phyloP scores from a whole-genome alignment of 2,113 vertebrate genomes.

The Tetrax tetrax region DNA sequence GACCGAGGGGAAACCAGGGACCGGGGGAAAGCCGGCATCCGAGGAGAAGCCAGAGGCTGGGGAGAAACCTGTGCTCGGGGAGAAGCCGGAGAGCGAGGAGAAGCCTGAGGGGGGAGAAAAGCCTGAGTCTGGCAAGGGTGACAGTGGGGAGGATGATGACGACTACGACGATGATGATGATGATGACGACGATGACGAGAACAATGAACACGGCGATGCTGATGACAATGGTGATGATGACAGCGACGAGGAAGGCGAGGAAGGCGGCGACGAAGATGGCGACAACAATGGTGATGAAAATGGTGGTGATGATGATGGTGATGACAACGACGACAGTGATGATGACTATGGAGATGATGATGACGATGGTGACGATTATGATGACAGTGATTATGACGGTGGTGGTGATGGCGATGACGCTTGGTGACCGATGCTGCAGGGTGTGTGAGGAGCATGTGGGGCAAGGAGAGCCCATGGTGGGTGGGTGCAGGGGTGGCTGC shows the following conservation, averaged over 20 bases:
- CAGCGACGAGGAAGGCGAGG: accelerated
- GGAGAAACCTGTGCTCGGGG: background rate
- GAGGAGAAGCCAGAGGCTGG: background rate
- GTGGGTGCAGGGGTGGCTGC: accelerated
- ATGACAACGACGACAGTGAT: background rate
- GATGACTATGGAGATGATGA: accelerated
- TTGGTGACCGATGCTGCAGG: background rate
- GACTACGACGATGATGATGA: background rate
- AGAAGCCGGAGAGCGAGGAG: background rate
- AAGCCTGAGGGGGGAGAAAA: background rate
- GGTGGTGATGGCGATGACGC: background rate
- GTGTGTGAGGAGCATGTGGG: accelerated
- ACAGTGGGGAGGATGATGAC: background rate
- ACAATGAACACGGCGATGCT: accelerated
- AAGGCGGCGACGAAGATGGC: accelerated
- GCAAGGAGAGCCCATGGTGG: accelerated
- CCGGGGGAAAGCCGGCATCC: background rate
- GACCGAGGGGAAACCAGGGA: accelerated
- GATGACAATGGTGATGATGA: background rate
- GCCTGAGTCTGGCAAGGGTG: background rate
- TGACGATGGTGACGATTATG: background rate
- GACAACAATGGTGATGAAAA: accelerated
- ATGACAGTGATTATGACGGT: background rate
- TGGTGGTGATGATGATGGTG: accelerated
- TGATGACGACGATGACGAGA: accelerated